A percentile compares a stretch with the other conserved stretches of the same genome.
Evolutionary conservation across 2,113 vertebrate genomes (phyloP).

Genomic region (Trogon melanurus): DNA sequence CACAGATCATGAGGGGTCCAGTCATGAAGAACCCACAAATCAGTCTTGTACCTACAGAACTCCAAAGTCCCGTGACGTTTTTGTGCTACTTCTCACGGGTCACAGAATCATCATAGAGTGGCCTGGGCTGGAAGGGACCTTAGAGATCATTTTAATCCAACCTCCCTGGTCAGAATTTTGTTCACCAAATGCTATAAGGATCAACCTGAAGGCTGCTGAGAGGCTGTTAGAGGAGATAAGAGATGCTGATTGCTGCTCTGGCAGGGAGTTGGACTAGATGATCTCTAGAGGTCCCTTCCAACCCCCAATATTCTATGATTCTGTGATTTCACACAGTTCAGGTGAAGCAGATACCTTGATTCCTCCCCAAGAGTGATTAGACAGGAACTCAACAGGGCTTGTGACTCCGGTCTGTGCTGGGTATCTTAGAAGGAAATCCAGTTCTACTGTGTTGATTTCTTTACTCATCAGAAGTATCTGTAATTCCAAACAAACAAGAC

Average conservation of each 20-base stretch:
- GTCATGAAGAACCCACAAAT: neutral
- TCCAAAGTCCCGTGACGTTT: neutral
- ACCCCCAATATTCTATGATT: too few relatives aligned
- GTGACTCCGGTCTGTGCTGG: conserved; percentile 79
- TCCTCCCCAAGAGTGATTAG: conserved; percentile 89
- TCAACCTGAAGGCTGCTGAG: neutral
- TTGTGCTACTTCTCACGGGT: neutral
- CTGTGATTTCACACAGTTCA: neutral
- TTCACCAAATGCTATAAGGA: neutral
- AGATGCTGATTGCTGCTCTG: neutral
- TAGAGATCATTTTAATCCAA: too few relatives aligned
- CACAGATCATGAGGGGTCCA: neutral
- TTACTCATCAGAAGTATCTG: conserved; percentile 91
- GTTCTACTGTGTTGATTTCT: conserved; percentile 82
- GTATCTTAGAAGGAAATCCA: conserved; percentile 93
- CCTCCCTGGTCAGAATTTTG: neutral
- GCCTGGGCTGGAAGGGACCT: too few relatives aligned
- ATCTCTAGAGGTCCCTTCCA: too few relatives aligned
- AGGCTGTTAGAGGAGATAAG: neutral
- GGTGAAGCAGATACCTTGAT: conserved; percentile 84
- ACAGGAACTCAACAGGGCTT: conserved; percentile 93
- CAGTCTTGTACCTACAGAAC: neutral
- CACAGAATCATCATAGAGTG: too few relatives aligned
- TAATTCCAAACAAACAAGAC: neutral
- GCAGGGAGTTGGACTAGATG: too few relatives aligned